Evolutionary conservation across 2,113 vertebrate species (phyloP).

Genomic region (Brienomyrus brachyistius): DNA sequence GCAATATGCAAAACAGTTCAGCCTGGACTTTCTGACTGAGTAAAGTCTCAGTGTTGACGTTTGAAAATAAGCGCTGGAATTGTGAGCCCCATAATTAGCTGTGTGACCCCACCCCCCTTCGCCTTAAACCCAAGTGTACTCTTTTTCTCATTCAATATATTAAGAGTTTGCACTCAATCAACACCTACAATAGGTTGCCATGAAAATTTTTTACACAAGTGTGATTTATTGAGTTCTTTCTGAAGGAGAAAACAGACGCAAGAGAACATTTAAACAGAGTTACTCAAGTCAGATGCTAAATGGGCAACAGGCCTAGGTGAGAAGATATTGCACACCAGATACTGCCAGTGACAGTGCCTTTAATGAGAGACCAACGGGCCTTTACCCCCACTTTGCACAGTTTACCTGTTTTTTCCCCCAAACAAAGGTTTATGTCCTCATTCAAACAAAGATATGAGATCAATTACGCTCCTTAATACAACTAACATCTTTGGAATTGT

Average conservation of each 20-base stretch:
- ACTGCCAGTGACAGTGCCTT: background rate
- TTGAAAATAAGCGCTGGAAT: background rate
- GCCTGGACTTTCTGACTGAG: background rate
- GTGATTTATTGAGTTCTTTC: conserved; percentile 10
- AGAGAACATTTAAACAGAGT: background rate
- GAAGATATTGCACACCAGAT: background rate
- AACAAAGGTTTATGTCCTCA: background rate
- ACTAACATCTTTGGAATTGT: background rate
- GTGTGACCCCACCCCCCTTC: background rate
- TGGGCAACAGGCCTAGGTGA: background rate
- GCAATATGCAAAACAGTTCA: background rate
- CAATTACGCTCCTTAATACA: background rate
- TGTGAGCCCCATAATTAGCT: background rate
- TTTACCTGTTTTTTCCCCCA: background rate
- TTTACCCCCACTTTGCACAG: background rate
- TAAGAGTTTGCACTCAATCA: background rate
- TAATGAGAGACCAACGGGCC: background rate
- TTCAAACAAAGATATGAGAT: background rate
- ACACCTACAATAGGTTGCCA: background rate
- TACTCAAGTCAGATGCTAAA: background rate
- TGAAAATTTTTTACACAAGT: conserved; percentile 8
- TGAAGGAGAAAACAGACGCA: background rate
- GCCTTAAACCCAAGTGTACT: background rate
- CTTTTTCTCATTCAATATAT: background rate
- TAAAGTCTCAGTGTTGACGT: background rate